Base-by-base conservation (phyloP, 2,888 invertebrate species). In the Stenchaetothrips biformis region DNA sequence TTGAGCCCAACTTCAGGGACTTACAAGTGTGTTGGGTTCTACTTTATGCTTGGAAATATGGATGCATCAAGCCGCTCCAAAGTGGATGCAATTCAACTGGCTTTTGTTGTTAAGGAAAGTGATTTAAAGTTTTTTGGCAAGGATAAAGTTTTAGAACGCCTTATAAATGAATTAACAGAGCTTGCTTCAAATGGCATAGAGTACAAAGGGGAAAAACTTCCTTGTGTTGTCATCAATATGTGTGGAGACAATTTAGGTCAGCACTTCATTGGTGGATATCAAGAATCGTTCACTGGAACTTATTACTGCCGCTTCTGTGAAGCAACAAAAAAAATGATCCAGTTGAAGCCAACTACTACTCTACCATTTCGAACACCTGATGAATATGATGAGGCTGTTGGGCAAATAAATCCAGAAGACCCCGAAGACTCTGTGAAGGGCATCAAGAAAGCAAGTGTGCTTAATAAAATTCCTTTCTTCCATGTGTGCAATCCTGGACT, bases 161-260 rank as follows among this genome's bases (percentile, higher is more conserved):
- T 79, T 6, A 48, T 79, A 7, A 25, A 59, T 49, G 79, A 79
- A 18, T 37, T 79, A 18, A 79, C 25, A 53, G 2, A 21, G 6
- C n/a, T 79, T 6, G 27, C 25, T 18, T 8, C 7, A n/a, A 18
- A 79, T 48, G 79, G 79, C 2, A n/a, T 79, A 18, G 13, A 8
- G 8, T 79, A 53, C 53, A 79, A 79, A n/a, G 53, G 67, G 3
- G 11, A 16, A 21, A 48, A 11, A 7, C 27, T 79, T n/a, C 79
- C 79, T 49, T 49, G 49, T 7, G 59, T 79, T 11, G 9, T 79
- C 9, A 49, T 48, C 4, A 18, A 48, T 9, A 80, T 80, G 37
- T 62, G 67, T 21, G 80, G 80, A 9, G 80, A 80, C 37, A 80
- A 80, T 74, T 74, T 80, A 49, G 80, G 80, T 13, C 77, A 74